phyloP scores from a whole-genome alignment of 1,140 invertebrate species.

The Mycetomoellerius zeteki region DNA sequence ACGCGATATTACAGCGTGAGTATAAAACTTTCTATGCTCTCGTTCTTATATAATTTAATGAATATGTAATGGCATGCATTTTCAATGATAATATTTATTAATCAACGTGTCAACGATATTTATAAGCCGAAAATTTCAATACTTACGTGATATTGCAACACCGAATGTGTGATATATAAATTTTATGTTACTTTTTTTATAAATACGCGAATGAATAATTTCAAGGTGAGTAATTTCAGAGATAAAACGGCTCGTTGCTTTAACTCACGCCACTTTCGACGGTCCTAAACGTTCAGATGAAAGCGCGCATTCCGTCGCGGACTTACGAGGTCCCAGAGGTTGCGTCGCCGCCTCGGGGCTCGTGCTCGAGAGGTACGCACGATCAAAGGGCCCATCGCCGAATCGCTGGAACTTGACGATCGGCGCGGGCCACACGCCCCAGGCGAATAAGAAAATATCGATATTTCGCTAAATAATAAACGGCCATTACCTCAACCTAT shows the following conservation, averaged over 20 bases:
- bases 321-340: slow-evolving; percentile 71
- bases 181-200: background rate
- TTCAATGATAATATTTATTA: background rate
- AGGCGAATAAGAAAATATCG: slow-evolving; percentile 65
- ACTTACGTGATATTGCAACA: background rate
- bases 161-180: background rate
- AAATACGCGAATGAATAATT: background rate
- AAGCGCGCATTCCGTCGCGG: slow-evolving; percentile 64
- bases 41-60: slow-evolving; percentile 12
- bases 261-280: slow-evolving; percentile 27
- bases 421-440: slow-evolving; percentile 63
- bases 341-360: slow-evolving; percentile 69
- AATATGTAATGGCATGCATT: background rate
- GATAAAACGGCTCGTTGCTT: slow-evolving; percentile 51
- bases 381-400: slow-evolving; percentile 77
- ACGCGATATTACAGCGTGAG: slow-evolving; percentile 35
- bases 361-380: slow-evolving; percentile 66
- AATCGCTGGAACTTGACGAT: slow-evolving; percentile 72
- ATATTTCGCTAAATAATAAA: slow-evolving; percentile 65
- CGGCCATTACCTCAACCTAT: slow-evolving; percentile 32
- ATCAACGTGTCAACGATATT: background rate
- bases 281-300: slow-evolving; percentile 38
- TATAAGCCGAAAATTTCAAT: background rate
- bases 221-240: background rate
- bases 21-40: background rate